Evolutionary conservation across 2,797 vertebrate genomes (phyloP), one percentile per base, ranked within the genome.

Genomic region (Etheostoma nigrum): DNA sequence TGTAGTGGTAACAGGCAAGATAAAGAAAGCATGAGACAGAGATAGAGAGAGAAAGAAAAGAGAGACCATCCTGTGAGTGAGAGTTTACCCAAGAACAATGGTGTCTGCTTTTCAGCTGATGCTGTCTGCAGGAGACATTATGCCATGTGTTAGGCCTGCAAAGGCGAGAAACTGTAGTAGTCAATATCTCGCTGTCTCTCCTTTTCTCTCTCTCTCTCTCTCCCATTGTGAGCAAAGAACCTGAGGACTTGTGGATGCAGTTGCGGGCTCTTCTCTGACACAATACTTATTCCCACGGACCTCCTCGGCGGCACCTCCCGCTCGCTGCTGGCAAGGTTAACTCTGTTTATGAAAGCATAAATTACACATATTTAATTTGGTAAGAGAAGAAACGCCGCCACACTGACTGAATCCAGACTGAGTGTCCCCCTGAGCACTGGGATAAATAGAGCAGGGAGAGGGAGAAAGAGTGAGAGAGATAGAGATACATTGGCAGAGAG

Each of bases 311-410:
- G 85, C 81, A 59, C 85, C 67, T 85, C 79, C 57, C 6, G 15
- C 74, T 91, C 53, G 94, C 95, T 93, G 72, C 86, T 89, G 94
- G 95, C 94, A 95, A 95, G 94, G 94, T 95, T 93, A 94, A 87
- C 84, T 89, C 92, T 95, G 94, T 95, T 93, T 95, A 93, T 93
- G 90, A 95, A 93, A 94, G 91, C 94, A 92, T 93, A 93, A 94
- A 95, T 95, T 95, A 93, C 93, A 93, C 90, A 94, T 95, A 94
- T 95, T 95, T 95, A 94, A 95, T 95, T 95, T 94, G 89, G 92
- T 86, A 90, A 91, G 92, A 92, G 85, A 86, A 92, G 90, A 87
- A 88, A 91, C 78, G 92, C 87, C 72, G 83, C 85, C 87, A 87
- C 81, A 74, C 81, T 82, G 90, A 87, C 91, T 90, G 93, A 95